These are phyloP conservation scores for Pseudorhombus dupliciocellatus DNA, from an alignment of 2,113 vertebrate genomes.

Conservation along the genomic window DNA sequence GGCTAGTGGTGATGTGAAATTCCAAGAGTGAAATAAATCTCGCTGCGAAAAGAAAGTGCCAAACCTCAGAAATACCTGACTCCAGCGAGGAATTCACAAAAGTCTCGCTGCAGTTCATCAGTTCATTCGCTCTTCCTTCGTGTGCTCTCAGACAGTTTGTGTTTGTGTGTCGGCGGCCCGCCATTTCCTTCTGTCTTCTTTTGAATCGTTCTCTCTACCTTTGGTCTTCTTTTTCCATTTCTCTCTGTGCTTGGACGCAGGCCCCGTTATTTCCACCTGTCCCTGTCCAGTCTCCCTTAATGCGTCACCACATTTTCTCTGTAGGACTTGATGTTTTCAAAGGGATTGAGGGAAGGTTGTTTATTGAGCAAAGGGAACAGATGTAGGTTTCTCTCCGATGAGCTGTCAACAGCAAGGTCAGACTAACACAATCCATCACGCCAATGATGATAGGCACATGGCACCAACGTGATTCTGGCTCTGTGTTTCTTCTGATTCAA, in stretches of 20 bases:
- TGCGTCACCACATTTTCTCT: conserved; percentile 5
- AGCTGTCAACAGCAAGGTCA: conserved; percentile 35
- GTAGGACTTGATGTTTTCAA: conserved; percentile 11
- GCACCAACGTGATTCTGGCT: conserved; percentile 8
- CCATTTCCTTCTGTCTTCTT: neutral
- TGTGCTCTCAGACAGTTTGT: conserved; percentile 40
- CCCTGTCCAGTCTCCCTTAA: neutral
- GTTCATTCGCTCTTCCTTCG: conserved; percentile 34
- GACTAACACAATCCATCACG: conserved; percentile 21
- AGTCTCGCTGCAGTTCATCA: conserved; percentile 49
- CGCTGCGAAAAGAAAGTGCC: conserved; percentile 59
- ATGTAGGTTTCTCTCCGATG: conserved; percentile 30
- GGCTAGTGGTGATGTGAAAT: conserved; percentile 45
- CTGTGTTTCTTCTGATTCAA: conserved; percentile 1
- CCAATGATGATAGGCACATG: conserved; percentile 32
- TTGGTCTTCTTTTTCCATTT: conserved; percentile 11
- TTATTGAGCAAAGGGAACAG: conserved; percentile 29
- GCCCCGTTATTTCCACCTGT: conserved; percentile 22
- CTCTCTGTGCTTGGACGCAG: conserved; percentile 11
- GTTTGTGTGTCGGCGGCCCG: conserved; percentile 26
- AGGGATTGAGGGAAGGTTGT: conserved; percentile 20
- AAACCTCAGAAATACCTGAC: conserved; percentile 75
- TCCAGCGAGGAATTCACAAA: conserved; percentile 58
- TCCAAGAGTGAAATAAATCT: conserved; percentile 72
- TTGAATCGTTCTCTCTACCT: conserved; percentile 4